Conservation (phyloP, 2,888 invertebrate species). For the Microplitis manilae region DNA sequence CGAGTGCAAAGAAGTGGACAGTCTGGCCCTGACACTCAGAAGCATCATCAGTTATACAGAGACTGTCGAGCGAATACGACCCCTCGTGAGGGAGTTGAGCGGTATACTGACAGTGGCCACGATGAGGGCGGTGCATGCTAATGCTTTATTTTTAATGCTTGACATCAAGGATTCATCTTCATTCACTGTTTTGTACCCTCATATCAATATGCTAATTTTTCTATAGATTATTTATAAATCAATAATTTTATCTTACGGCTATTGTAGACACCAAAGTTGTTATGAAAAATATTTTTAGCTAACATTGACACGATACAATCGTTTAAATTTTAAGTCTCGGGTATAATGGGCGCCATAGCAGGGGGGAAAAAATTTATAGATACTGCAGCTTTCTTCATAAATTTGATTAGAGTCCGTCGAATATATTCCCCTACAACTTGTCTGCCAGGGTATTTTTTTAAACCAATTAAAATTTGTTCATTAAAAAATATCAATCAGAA, state of each 20-base stretch:
- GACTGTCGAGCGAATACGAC: conserved; percentile 58
- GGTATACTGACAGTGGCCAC: conserved; percentile 26
- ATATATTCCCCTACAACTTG: too few relatives aligned
- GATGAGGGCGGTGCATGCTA: conserved; percentile 33
- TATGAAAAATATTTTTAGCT: too few relatives aligned
- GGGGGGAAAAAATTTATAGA: background rate
- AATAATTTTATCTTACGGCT: background rate
- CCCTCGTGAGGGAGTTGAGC: conserved; percentile 37
- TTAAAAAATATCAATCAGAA: background rate
- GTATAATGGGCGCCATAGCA: background rate
- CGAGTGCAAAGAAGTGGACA: conserved; percentile 66
- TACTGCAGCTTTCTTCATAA: too few relatives aligned
- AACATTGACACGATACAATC: background rate
- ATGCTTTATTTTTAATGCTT: conserved; percentile 61
- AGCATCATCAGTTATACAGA: conserved; percentile 70
- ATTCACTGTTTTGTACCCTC: conserved; percentile 4
- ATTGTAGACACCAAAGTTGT: background rate
- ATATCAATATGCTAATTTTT: conserved; percentile 3
- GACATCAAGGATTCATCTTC: conserved; percentile 63
- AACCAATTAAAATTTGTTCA: too few relatives aligned
- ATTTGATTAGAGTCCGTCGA: too few relatives aligned
- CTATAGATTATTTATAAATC: background rate
- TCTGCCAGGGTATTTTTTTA: too few relatives aligned
- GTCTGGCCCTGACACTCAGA: conserved; percentile 69
- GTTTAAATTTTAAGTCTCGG: background rate